Evolutionary conservation across 1,140 invertebrate genomes (phyloP).

Genomic region (Scaptomyza montana): DNA sequence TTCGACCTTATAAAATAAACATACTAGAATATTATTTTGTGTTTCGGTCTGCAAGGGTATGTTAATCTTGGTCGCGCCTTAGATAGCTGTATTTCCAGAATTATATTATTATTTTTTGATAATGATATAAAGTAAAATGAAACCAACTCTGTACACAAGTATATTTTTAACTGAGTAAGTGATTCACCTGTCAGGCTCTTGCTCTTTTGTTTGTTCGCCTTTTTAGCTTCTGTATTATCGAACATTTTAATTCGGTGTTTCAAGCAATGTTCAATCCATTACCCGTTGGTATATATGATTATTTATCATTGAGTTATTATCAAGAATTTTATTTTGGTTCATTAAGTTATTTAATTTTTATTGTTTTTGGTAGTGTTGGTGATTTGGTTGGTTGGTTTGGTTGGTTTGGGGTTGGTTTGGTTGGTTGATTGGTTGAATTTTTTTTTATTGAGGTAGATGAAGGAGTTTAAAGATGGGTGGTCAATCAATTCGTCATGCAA

Average conservation of each 20-base stretch:
- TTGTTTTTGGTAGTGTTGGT: slow-evolving; percentile 48
- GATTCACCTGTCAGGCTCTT: slow-evolving; percentile 93
- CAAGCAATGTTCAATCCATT: slow-evolving; percentile 30
- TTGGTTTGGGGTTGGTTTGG: slow-evolving; percentile 46
- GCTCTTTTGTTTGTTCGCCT: slow-evolving; percentile 91
- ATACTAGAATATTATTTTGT: too few relatives aligned
- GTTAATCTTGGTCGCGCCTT: too few relatives aligned
- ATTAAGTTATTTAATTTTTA: slow-evolving; percentile 45
- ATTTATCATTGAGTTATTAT: slow-evolving; percentile 9
- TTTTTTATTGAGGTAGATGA: slow-evolving; percentile 64
- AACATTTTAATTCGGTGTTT: slow-evolving; percentile 38
- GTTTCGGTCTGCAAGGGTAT: too few relatives aligned
- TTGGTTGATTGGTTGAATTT: slow-evolving; percentile 40
- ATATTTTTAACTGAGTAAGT: slow-evolving; percentile 1
- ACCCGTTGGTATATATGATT: slow-evolving; percentile 18
- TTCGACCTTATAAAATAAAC: too few relatives aligned
- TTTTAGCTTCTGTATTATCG: slow-evolving; percentile 91
- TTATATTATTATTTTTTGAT: too few relatives aligned
- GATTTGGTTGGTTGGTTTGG: slow-evolving; percentile 33
- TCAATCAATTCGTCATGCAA: slow-evolving; percentile 72
- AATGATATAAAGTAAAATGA: too few relatives aligned
- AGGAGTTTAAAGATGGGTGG: slow-evolving; percentile 63
- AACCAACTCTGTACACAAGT: neutral
- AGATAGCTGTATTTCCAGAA: too few relatives aligned
- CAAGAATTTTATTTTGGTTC: slow-evolving; percentile 24